Evolutionary conservation across 1,140 invertebrate genomes (phyloP).

Genomic region (Lepidurus apus): DNA sequence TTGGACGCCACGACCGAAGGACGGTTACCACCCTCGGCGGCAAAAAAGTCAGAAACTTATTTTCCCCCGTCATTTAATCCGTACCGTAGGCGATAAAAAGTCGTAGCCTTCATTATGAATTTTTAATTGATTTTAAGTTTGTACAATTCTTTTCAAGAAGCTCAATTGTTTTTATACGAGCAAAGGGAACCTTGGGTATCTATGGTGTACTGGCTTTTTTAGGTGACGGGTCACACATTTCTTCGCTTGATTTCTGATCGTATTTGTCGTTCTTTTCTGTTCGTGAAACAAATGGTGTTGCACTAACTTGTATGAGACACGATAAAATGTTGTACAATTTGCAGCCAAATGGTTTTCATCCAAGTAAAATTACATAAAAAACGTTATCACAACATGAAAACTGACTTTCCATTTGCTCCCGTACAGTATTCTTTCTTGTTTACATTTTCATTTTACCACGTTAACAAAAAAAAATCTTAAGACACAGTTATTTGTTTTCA

Average conservation of each 20-base stretch:
- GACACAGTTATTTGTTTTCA: not conserved
- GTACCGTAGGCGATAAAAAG: not conserved
- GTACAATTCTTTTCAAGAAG: not conserved
- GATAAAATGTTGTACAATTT: conserved; percentile 2
- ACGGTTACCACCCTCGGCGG: not conserved
- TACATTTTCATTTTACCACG: not conserved
- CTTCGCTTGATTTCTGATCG: not conserved
- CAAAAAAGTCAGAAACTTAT: not conserved
- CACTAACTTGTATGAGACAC: conserved; percentile 19
- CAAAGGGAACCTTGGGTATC: not conserved
- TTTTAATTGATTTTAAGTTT: not conserved
- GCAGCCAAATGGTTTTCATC: conserved; percentile 21
- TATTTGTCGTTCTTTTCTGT: not conserved
- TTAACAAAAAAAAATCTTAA: not conserved
- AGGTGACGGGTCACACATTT: not conserved
- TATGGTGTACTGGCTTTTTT: not conserved
- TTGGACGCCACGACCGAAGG: conserved; percentile 36
- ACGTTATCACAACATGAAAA: not conserved
- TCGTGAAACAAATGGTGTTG: not conserved
- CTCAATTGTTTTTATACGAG: conserved; percentile 22
- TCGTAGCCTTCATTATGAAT: not conserved
- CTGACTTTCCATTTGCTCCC: not conserved
- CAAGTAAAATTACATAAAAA: conserved; percentile 3
- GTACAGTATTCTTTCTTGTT: not conserved
- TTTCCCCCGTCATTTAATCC: not conserved